phyloP scores from a whole-genome alignment of 2,113 vertebrate species.

The Pterocles orientalis region DNA sequence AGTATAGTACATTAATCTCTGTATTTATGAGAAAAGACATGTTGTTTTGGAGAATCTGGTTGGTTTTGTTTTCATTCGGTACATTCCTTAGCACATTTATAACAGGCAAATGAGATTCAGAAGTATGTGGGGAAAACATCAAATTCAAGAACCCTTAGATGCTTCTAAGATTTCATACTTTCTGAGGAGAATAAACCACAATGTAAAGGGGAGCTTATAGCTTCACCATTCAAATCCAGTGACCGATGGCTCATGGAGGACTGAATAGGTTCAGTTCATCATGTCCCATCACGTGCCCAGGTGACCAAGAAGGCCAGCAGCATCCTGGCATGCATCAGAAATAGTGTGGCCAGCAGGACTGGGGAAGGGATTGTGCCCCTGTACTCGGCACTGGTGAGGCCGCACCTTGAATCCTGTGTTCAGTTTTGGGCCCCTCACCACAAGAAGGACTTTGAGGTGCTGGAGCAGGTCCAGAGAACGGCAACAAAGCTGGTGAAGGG shows the following conservation, averaged over 20 bases:
- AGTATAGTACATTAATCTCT: conserved; percentile 6
- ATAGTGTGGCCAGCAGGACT: too few species aligned
- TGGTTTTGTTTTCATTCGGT: background rate
- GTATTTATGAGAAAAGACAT: background rate
- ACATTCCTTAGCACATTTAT: background rate
- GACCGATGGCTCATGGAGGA: background rate
- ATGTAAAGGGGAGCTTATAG: background rate
- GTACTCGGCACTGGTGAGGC: too few species aligned
- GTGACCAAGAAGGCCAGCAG: too few species aligned
- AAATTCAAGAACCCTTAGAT: background rate
- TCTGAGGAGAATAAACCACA: background rate
- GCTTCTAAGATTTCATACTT: background rate
- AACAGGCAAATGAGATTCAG: background rate
- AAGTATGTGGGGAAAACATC: background rate
- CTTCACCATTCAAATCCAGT: background rate
- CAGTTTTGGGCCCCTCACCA: too few species aligned
- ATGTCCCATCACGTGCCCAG: background rate
- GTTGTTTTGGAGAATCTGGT: background rate
- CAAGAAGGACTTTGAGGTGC: too few species aligned
- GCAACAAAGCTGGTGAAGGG: too few species aligned
- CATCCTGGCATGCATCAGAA: too few species aligned
- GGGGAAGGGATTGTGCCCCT: too few species aligned
- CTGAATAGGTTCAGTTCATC: background rate
- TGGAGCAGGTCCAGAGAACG: too few species aligned
- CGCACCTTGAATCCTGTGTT: too few species aligned